Evolutionary conservation across 2,797 vertebrate species (phyloP).

Genomic region (Discoglossus pictus): DNA sequence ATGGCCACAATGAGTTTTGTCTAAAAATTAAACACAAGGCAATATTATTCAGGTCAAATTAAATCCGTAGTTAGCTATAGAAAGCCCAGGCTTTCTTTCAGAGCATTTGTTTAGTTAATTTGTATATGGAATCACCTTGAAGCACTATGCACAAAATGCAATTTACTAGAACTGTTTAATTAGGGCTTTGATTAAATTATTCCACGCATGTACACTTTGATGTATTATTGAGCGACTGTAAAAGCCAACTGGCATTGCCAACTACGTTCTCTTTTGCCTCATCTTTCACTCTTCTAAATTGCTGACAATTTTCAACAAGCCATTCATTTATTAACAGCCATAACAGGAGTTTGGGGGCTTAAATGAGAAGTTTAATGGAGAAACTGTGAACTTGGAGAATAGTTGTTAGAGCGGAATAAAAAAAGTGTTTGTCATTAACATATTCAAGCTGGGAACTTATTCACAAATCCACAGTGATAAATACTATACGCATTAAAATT

Average conservation of each 20-base stretch:
- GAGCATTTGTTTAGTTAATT: conserved; percentile 5
- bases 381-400: conserved; percentile 5
- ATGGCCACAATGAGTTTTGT: background rate
- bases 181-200: conserved; percentile 38
- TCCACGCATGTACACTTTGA: conserved; percentile 32
- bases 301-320: conserved; percentile 30
- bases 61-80: background rate
- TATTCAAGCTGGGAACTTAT: background rate
- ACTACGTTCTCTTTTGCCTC: conserved; percentile 24
- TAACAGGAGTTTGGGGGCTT: background rate
- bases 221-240: conserved; percentile 17
- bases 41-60: conserved; percentile 6
- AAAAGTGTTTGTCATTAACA: conserved; percentile 19
- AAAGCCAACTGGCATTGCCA: conserved; percentile 31
- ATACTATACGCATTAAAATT: conserved; percentile 3
- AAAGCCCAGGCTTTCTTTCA: background rate
- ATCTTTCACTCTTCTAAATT: conserved; percentile 40
- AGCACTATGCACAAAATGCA: conserved; percentile 29
- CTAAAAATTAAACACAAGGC: background rate
- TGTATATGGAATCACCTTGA: conserved; percentile 38
- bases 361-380: conserved; percentile 5
- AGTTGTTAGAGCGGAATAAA: conserved; percentile 9
- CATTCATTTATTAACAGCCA: conserved; percentile 37
- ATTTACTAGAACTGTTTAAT: conserved; percentile 41
- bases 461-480: background rate